Evolutionary conservation across 2,113 vertebrate genomes (phyloP).

Genomic region (Pedionomus torquatus): DNA sequence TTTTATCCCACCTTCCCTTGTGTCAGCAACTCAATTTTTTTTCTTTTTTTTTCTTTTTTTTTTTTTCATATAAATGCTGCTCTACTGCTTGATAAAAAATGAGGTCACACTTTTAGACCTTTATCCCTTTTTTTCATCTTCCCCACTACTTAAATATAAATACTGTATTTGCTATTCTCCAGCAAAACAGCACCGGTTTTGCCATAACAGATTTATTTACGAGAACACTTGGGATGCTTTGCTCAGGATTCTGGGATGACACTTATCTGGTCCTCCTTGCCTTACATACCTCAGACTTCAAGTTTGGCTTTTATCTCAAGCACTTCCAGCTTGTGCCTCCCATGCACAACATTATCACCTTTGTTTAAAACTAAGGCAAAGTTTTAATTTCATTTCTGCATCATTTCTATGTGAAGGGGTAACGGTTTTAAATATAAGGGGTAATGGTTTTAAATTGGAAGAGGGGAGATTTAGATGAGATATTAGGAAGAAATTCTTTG

Average conservation of each 20-base stretch:
- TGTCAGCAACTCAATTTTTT: not conserved
- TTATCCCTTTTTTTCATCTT: not conserved
- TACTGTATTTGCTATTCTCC: not conserved
- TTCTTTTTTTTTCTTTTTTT: not conserved
- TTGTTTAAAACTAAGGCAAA: not conserved
- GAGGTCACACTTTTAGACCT: not conserved
- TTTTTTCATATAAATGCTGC: not conserved
- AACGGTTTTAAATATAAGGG: too few species aligned
- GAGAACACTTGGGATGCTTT: not conserved
- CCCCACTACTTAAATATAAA: not conserved
- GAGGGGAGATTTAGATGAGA: too few species aligned
- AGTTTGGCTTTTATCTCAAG: not conserved
- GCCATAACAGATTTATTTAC: not conserved
- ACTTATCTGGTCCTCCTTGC: not conserved
- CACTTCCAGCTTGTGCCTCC: not conserved
- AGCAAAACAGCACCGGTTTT: not conserved
- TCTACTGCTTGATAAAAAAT: slow-evolving; percentile 8
- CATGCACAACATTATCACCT: not conserved
- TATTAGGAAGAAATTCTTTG: too few species aligned
- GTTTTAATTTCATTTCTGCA: not conserved
- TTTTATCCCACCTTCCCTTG: slow-evolving; percentile 2
- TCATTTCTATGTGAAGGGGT: not conserved
- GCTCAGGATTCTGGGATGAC: not conserved
- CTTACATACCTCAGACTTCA: not conserved
- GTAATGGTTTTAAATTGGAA: too few species aligned